A percentile compares a stretch with the other conserved stretches of the same genome.
Conservation (phyloP, 2,113 vertebrate species). For the Lycocorax pyrrhopterus region DNA sequence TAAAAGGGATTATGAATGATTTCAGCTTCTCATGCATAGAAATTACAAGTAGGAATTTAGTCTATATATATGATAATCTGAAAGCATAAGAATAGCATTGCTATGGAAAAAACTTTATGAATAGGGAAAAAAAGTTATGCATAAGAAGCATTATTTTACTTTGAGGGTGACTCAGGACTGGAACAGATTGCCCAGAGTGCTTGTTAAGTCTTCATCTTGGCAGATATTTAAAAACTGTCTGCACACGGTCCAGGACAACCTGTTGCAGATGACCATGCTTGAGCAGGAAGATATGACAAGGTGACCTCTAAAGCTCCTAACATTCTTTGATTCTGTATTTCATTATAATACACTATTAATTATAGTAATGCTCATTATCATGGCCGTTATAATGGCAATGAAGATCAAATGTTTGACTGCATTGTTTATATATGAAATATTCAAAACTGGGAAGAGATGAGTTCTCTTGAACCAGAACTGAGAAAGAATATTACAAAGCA, state of each 20-base stretch:
- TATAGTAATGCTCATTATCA: not conserved
- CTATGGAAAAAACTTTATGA: not conserved
- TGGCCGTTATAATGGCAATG: not conserved
- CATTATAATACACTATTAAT: not conserved
- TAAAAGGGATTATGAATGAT: not conserved
- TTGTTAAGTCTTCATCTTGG: not conserved
- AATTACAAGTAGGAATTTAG: not conserved
- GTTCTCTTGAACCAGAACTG: not conserved
- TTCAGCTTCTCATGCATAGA: not conserved
- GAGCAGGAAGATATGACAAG: not conserved
- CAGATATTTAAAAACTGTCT: not conserved
- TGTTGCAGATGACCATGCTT: not conserved
- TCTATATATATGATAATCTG: not conserved
- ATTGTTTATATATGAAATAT: not conserved
- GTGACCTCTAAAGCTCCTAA: not conserved
- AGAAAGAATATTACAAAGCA: not conserved
- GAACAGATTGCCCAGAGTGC: not conserved
- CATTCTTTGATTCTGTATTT: not conserved
- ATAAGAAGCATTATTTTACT: not conserved
- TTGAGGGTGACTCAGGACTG: not conserved
- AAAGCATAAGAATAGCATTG: not conserved
- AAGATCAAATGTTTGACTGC: not conserved
- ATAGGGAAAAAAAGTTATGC: not conserved
- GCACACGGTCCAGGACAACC: fast-evolving
- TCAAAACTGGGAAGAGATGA: not conserved